Conservation (phyloP, 2,888 invertebrate species). For the Eupithecia subumbrata region DNA sequence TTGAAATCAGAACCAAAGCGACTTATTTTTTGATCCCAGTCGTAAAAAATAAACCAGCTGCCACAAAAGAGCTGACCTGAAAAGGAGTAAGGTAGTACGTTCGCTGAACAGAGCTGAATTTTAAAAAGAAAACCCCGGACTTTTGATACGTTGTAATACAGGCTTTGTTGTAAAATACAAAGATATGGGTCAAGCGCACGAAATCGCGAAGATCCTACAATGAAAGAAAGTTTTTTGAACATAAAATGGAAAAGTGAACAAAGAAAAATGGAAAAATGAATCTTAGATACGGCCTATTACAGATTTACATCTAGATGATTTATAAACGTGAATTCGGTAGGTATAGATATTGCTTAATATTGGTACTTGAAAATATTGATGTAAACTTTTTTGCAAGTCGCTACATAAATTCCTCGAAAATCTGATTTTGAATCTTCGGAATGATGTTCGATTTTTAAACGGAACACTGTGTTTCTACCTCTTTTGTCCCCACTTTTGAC, state of each 20-base stretch:
- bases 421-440: neutral
- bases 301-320: neutral
- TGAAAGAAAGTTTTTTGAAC: conserved; percentile 23
- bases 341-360: neutral
- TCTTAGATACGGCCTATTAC: neutral
- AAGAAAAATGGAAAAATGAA: neutral
- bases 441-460: neutral
- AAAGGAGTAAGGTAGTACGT: conserved; percentile 27
- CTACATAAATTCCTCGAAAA: neutral
- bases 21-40: neutral
- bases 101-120: conserved; percentile 45
- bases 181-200: conserved; percentile 30
- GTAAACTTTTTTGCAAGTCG: neutral
- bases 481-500: too few species aligned
- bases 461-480: too few species aligned
- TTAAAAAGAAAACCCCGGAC: conserved; percentile 50
- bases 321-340: neutral
- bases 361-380: neutral
- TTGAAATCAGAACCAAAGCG: neutral
- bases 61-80: conserved; percentile 10
- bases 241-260: conserved; percentile 11
- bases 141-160: conserved; percentile 37
- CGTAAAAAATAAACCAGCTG: conserved; percentile 20
- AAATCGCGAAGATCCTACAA: conserved; percentile 22
- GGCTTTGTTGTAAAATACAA: conserved; percentile 31